Base-by-base conservation (phyloP, 2,797 vertebrate species). In the Telmatherina bonti region DNA sequence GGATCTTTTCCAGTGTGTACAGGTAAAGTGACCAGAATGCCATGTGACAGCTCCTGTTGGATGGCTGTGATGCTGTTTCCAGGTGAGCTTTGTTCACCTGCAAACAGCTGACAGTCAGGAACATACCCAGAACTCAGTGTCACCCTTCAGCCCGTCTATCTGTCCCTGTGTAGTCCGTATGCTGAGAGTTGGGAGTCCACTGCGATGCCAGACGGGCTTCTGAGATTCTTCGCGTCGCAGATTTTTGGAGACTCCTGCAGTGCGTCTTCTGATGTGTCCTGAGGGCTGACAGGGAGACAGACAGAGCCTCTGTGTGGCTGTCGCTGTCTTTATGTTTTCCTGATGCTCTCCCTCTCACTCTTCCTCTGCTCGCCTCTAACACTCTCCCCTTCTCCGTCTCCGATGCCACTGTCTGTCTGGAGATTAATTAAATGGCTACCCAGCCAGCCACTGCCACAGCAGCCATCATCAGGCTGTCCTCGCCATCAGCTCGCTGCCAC, bases 361-460 rank as follows among this genome's bases (percentile, higher is more conserved):
- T 58, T 31, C 45, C 31, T 53, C 63, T 58, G 33, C 72, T 56
- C 70, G 69, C 45, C 35, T 64, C 54, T 63, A 52, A 67, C 52
- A 35, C 51, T 11, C 64, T 67, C 51, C 43, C 58, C 51, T 69
- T 66, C 75, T 47, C 62, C 63, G 62, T 76, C 58, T 77, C 61
- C 70, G 71, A 85, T 82, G 64, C 80, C 65, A 55, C 79, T 78
- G 85, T 83, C 85, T 90, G 75, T 88, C 89, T 88, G 74, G 88
- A 91, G 88, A 92, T 91, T 93, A 91, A 93, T 93, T 92, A 92
- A 92, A 88, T 22, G 33, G 70, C 82, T 85, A 82, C 81, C 79
- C 86, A 90, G 82, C 83, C 82, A 86, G 87, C 85, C 83, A 66
- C 66, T 76, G 16, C 70, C 83, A 82, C 88, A 83, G 84, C 87